Percentiles rank a stretch among this genome's conserved stretches.
Conservation (phyloP, 2,797 vertebrate genomes). For the Phylloscopus collybita region DNA sequence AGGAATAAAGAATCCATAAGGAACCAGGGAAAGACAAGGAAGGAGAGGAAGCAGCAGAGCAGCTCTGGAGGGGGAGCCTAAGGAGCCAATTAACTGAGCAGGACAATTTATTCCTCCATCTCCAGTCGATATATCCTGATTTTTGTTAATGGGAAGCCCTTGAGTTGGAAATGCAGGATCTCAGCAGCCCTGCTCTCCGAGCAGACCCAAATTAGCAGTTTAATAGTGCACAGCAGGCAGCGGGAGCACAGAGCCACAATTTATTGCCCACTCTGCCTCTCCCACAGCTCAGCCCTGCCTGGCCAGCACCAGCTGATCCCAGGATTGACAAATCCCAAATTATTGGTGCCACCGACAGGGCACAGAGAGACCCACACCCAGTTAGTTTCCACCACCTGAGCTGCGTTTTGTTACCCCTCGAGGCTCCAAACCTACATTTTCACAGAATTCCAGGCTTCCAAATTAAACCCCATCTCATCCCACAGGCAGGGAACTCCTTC, state of each 20-base stretch:
- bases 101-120: neutral
- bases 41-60: neutral
- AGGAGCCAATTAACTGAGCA: slow-evolving; percentile 2
- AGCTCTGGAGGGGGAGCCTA: neutral
- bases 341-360: neutral
- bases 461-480: neutral
- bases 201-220: neutral
- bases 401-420: neutral
- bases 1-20: neutral
- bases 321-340: neutral
- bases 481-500: accelerated
- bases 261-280: neutral
- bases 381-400: accelerated
- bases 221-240: neutral
- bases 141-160: neutral
- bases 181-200: neutral
- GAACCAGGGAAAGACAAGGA: neutral
- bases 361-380: neutral
- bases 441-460: neutral
- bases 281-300: neutral
- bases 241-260: neutral
- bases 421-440: neutral
- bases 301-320: neutral
- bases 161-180: neutral
- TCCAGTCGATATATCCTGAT: neutral